phyloP scores from a whole-genome alignment of 2,888 invertebrate genomes.

The Nineta flava region DNA sequence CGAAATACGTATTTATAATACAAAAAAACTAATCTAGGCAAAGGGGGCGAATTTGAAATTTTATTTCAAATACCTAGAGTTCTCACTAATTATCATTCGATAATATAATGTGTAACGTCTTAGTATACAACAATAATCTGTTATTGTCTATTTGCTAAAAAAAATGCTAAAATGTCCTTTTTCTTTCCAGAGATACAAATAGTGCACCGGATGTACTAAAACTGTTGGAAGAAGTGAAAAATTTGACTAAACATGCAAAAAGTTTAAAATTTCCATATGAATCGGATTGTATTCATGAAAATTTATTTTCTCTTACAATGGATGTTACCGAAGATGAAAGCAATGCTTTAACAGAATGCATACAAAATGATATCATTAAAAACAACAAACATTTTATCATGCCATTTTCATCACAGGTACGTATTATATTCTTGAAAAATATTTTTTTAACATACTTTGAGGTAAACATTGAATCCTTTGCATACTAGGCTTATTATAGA shows the following conservation, averaged over 20 bases:
- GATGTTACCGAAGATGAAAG: slow-evolving; percentile 13
- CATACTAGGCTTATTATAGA: too few relatives aligned
- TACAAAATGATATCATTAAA: slow-evolving; percentile 1
- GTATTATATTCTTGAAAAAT: slow-evolving; percentile 7
- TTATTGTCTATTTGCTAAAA: too few relatives aligned
- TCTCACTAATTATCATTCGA: too few relatives aligned
- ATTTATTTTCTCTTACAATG: slow-evolving; percentile 19
- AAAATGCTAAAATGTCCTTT: too few relatives aligned
- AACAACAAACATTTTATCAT: slow-evolving; percentile 17
- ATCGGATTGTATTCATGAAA: slow-evolving; percentile 30
- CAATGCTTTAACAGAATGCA: slow-evolving; percentile 7
- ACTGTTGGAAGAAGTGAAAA: slow-evolving; percentile 17
- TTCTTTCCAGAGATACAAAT: neutral
- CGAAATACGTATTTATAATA: too few relatives aligned
- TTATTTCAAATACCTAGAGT: too few relatives aligned
- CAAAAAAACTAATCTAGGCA: too few relatives aligned
- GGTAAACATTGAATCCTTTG: too few relatives aligned
- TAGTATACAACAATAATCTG: too few relatives aligned
- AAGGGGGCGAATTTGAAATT: too few relatives aligned
- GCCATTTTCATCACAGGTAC: slow-evolving; percentile 24
- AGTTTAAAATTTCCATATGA: slow-evolving; percentile 17
- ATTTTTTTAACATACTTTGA: too few relatives aligned
- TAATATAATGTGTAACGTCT: too few relatives aligned
- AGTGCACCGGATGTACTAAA: slow-evolving; percentile 13
- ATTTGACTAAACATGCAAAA: slow-evolving; percentile 11